A percentile compares a stretch with the other conserved stretches of the same genome.
phyloP scores from a whole-genome alignment of 2,113 vertebrate genomes.

The Scortum barcoo region DNA sequence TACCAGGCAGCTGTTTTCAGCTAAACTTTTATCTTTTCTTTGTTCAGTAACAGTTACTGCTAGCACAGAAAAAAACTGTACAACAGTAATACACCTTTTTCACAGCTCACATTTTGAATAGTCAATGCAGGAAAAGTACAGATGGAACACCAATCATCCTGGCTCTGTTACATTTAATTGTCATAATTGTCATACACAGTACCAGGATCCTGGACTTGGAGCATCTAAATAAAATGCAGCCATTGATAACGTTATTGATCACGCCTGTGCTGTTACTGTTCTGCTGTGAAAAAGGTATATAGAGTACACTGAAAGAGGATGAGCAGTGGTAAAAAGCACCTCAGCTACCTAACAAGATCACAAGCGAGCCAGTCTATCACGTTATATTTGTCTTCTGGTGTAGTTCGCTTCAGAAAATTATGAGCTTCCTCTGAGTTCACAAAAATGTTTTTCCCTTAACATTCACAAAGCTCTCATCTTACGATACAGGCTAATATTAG shows the following conservation, averaged over 20 bases:
- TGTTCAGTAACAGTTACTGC: too few relatives aligned
- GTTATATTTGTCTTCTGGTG: not conserved
- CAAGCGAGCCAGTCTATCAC: not conserved
- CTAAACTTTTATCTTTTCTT: too few relatives aligned
- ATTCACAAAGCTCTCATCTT: slow-evolving; percentile 6
- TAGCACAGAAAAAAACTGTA: not conserved
- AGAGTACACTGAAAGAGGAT: not conserved
- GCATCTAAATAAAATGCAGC: not conserved
- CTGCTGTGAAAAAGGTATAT: not conserved
- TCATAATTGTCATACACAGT: not conserved
- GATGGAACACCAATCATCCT: not conserved
- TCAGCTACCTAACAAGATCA: not conserved
- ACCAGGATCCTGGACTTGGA: not conserved
- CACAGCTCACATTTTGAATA: not conserved
- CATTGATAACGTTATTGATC: not conserved
- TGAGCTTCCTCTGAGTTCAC: slow-evolving; percentile 10
- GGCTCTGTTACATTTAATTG: not conserved
- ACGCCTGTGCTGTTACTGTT: not conserved
- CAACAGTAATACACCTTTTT: not conserved
- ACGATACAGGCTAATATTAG: slow-evolving; percentile 7
- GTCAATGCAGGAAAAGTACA: not conserved
- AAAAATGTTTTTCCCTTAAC: not conserved
- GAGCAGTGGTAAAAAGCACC: not conserved
- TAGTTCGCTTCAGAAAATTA: not conserved
- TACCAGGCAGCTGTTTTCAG: not conserved